Base-by-base conservation (phyloP, 2,113 vertebrate genomes). In the Brachypteracias leptosomus region DNA sequence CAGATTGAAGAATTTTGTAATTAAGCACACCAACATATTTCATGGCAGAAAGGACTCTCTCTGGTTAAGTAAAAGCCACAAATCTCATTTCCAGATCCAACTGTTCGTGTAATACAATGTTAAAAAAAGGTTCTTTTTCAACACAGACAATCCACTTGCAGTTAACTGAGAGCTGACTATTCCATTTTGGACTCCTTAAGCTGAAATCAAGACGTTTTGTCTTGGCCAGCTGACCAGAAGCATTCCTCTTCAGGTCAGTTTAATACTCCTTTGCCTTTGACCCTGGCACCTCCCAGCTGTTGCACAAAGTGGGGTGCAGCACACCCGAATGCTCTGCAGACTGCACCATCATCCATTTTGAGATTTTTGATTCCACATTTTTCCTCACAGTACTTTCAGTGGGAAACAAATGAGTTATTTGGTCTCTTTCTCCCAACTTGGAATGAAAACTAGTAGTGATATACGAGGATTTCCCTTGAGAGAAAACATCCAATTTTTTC, bases 401-500 rank as follows among this genome's bases (percentile, higher is more conserved):
- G 47, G 38, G 76, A 94, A 94, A 91, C 6, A 58, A 94, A 62
- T 11, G 0, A 68, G 10, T 38, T 85, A 59, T n/a, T 42, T 67
- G 11, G 52, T 86, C 29, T 63, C 42, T 67, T 90, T 90, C 28
- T 66, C 18, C 26, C 62, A 84, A 1, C 10, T 85, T 89, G 73
- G 61, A 94, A 92, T 38, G 35, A 82, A 94, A 93, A 72, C 12
- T 46, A 72, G 68, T 29, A 67, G 19, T 67, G 31, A 90, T 93
- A 81, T 21, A 75, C 49, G 51, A 61, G 38, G 61, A 78, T 90
- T 84, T 94, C 90, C 66, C 88, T 51, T 52, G 80, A 88, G 57
- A 90, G 42, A 93, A 93, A 90, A 75, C 57, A 94, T 90, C 40
- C 52, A 73, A 25, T 62, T 96, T 94, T 82, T 92, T 58, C 13